Evolutionary conservation across 2,113 vertebrate species (phyloP).

Genomic region (Shinisaurus crocodilurus): DNA sequence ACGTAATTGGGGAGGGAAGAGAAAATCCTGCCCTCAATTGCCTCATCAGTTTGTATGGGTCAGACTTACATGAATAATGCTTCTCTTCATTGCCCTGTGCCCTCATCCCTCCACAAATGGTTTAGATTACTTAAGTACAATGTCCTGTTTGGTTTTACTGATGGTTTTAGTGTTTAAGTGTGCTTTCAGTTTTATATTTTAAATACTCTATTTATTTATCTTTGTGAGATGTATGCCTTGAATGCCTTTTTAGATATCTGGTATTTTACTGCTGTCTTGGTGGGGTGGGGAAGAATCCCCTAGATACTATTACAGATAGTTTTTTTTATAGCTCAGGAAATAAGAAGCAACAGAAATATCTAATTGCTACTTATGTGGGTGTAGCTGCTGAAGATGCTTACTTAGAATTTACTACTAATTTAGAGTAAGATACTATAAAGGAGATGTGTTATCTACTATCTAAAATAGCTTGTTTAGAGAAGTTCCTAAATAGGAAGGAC

Average conservation of each 20-base stretch:
- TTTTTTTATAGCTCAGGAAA: background rate
- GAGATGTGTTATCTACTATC: accelerated
- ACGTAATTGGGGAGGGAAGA: background rate
- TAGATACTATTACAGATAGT: background rate
- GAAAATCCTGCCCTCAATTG: background rate
- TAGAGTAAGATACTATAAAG: background rate
- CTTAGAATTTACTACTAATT: background rate
- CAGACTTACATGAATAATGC: no score
- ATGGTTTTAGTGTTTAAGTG: background rate
- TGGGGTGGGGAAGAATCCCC: background rate
- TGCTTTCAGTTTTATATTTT: background rate
- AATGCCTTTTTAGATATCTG: no score
- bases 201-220: background rate
- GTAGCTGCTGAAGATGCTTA: background rate
- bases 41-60: no score
- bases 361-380: background rate
- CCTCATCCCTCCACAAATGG: background rate
- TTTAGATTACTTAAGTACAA: background rate
- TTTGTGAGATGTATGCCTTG: background rate
- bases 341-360: background rate
- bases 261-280: slow-evolving; percentile 29
- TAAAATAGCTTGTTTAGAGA: accelerated
- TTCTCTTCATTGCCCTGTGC: no score
- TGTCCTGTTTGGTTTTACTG: background rate
- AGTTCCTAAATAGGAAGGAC: background rate